Percentiles rank a stretch among this genome's conserved stretches.
Evolutionary conservation across 1,140 invertebrate genomes (phyloP).

Genomic region (Procambarus clarkii): DNA sequence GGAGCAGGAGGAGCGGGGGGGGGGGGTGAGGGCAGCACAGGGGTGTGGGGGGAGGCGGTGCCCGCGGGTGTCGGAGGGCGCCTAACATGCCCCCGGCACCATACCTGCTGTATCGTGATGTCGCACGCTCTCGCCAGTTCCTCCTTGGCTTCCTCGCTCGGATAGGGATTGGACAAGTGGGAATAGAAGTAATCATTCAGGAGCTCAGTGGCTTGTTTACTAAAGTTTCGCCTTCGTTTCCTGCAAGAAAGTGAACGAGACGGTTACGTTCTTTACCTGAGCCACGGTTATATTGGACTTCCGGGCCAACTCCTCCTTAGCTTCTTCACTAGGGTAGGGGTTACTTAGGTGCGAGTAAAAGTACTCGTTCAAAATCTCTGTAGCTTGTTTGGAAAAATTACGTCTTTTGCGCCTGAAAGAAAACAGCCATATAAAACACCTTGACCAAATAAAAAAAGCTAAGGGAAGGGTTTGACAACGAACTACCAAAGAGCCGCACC

Average conservation of each 20-base stretch:
- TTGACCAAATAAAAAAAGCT: constrained; percentile 68
- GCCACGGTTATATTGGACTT: constrained; percentile 84
- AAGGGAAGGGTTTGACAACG: constrained; percentile 60
- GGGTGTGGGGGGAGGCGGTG: constrained; percentile 22
- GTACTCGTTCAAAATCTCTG: constrained; percentile 83
- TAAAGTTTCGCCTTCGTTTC: constrained; percentile 98
- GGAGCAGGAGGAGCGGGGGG: too few relatives aligned
- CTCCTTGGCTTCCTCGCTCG: constrained; percentile 99
- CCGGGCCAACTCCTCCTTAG: constrained; percentile 82
- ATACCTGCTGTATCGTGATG: constrained; percentile 96
- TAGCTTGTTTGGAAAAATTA: constrained; percentile 84
- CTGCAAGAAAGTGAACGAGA: constrained; percentile 78
- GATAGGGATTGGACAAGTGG: constrained; percentile 99
- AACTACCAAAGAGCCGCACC: constrained; percentile 66
- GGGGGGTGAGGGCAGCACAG: not conserved
- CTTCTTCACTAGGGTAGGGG: constrained; percentile 83
- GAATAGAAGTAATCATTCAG: constrained; percentile 99
- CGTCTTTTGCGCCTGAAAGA: constrained; percentile 80
- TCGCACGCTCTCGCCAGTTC: constrained; percentile 99
- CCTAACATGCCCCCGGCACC: constrained; percentile 54
- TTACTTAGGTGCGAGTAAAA: constrained; percentile 83
- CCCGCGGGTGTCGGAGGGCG: constrained; percentile 55
- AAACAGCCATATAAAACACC: constrained; percentile 76
- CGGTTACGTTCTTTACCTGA: constrained; percentile 77
- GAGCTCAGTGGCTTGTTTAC: constrained; percentile 99